phyloP scores from a whole-genome alignment of 2,113 vertebrate species.

The Zapornia atra region DNA sequence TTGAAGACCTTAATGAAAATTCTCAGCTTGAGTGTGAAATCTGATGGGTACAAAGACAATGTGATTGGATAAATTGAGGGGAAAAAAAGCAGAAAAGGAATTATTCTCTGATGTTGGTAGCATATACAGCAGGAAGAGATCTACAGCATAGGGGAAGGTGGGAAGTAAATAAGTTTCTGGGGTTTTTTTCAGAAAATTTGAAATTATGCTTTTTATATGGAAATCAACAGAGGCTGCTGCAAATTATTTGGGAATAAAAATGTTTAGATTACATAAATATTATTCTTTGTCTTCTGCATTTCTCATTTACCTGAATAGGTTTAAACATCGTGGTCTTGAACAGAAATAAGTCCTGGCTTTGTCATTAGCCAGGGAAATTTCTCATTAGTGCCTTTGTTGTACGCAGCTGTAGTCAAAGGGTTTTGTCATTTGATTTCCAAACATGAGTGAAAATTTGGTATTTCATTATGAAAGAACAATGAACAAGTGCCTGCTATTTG shows the following conservation, averaged over 20 bases:
- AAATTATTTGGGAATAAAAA: not conserved
- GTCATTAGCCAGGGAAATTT: not conserved
- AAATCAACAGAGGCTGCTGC: not conserved
- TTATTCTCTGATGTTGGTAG: not conserved
- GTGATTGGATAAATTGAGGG: not conserved
- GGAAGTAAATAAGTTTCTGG: not conserved
- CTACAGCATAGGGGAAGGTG: not conserved
- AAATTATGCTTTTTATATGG: not conserved
- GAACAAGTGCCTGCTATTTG: not conserved
- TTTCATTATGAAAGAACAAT: not conserved
- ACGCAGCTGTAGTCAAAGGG: not conserved
- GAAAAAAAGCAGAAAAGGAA: not conserved
- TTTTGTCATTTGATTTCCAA: constrained; percentile 33
- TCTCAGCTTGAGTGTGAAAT: constrained; percentile 40
- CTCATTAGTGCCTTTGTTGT: not conserved
- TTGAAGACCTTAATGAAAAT: constrained; percentile 33
- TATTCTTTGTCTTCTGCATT: not conserved
- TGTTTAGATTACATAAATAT: not conserved
- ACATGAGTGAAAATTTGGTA: not conserved
- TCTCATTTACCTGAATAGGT: not conserved
- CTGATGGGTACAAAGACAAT: not conserved
- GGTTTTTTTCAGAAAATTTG: not conserved
- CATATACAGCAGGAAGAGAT: not conserved
- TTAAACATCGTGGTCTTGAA: not conserved
- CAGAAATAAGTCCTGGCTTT: not conserved